phyloP scores from a whole-genome alignment of 92 coral and sea anemone species.

The Zoanthus sansibaricus region DNA sequence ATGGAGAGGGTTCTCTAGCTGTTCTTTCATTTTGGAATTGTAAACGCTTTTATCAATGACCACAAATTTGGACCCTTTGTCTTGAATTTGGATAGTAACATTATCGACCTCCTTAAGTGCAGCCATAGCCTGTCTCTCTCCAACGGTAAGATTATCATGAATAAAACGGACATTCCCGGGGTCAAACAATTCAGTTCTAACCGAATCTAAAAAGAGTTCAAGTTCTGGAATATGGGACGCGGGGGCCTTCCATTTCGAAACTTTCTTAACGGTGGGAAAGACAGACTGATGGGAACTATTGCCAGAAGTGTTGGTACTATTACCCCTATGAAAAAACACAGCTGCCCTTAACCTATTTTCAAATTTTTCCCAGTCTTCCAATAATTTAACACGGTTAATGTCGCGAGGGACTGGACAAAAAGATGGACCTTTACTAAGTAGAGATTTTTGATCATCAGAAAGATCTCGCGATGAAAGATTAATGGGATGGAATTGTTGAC shows the following conservation, averaged over 20 bases:
- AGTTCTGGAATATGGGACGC: background rate
- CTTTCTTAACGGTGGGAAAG: slow-evolving; percentile 2
- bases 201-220: slow-evolving; percentile 46
- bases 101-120: background rate
- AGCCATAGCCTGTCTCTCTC: slow-evolving; percentile 39
- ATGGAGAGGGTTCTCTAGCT: background rate
- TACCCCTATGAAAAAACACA: background rate
- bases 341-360: background rate
- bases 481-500: background rate
- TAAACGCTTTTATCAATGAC: background rate
- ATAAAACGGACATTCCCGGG: slow-evolving; percentile 24
- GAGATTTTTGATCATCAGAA: background rate
- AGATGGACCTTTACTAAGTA: slow-evolving; percentile 1
- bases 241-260: background rate
- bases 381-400: background rate
- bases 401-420: slow-evolving; percentile 8
- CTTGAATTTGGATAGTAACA: slow-evolving; percentile 47
- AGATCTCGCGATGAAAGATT: background rate
- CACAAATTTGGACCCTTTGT: slow-evolving; percentile 57
- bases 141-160: slow-evolving; percentile 43
- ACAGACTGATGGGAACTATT: background rate
- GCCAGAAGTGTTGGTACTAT: background rate
- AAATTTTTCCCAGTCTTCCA: background rate
- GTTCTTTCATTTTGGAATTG: background rate
- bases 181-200: slow-evolving; percentile 41